Evolutionary conservation across 2,797 vertebrate genomes (phyloP).

Genomic region (Microctenopoma lineatum): DNA sequence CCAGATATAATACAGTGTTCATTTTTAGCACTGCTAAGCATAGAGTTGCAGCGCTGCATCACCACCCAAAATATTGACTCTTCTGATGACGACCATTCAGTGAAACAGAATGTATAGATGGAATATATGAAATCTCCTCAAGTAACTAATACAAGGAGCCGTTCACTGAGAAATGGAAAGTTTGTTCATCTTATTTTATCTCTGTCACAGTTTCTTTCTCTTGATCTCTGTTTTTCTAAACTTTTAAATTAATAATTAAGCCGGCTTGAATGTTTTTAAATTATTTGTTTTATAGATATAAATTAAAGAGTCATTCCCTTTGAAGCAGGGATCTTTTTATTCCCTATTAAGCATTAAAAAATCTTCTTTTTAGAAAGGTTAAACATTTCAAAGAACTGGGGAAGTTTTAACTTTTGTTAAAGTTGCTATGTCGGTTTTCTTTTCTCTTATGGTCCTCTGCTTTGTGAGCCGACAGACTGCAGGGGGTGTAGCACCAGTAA

Average conservation of each 20-base stretch:
- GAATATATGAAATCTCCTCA: neutral
- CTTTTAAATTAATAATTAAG: constrained; percentile 66
- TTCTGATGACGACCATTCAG: neutral
- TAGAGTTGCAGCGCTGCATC: neutral
- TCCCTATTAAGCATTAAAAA: constrained; percentile 32
- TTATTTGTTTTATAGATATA: constrained; percentile 58
- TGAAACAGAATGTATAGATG: neutral
- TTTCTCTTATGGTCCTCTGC: constrained; percentile 10
- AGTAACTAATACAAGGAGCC: constrained; percentile 18
- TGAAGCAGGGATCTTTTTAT: constrained; percentile 46
- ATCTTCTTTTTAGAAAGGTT: constrained; percentile 14
- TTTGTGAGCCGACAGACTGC: neutral
- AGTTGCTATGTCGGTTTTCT: constrained; percentile 24
- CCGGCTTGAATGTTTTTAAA: constrained; percentile 54
- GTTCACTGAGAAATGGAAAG: neutral
- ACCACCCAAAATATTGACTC: neutral
- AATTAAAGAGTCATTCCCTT: constrained; percentile 59
- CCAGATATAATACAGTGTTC: no score
- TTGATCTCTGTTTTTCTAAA: constrained; percentile 40
- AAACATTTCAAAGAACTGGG: constrained; percentile 27
- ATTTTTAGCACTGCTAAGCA: no score
- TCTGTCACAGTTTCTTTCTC: constrained; percentile 32
- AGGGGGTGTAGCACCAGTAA: constrained; percentile 15
- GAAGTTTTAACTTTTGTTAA: constrained; percentile 39
- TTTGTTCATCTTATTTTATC: constrained; percentile 43